Base-by-base conservation (phyloP, 2,888 invertebrate species). In the Sylvicola cinctus region DNA sequence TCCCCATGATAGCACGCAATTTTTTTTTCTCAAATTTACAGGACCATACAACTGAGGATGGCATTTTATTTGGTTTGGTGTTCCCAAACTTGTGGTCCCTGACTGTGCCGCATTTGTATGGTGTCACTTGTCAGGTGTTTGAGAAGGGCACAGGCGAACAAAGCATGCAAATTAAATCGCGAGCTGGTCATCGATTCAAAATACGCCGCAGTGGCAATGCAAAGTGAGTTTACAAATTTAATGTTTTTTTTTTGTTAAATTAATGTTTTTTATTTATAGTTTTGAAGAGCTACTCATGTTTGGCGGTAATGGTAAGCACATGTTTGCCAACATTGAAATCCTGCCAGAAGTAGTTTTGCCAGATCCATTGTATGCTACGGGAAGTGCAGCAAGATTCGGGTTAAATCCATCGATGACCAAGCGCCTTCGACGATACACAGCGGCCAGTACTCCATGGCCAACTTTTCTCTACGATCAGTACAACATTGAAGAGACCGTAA, bases 171-270 rank as follows among this genome's bases (percentile, higher is more conserved):
- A 60, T 77, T 12, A 74, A 74, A 54, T 80, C 81, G 0, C 72
- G 72, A 47, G 81, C 79, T 1, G 55, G 81, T 32, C 83, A 84
- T 49, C 61, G 84, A 38, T 83, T 84, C 50, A 61, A 64, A 45
- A n/a, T n/a, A n/a, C n/a, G n/a, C n/a, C n/a, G n/a, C n/a, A n/a
- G n/a, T n/a, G n/a, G n/a, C n/a, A n/a, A n/a, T n/a, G n/a, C n/a
- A n/a, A n/a, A n/a, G n/a, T n/a, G n/a, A n/a, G n/a, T n/a, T n/a
- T n/a, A n/a, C n/a, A n/a, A n/a, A n/a, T n/a, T n/a, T n/a, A n/a
- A n/a, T n/a, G n/a, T n/a, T n/a, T n/a, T n/a, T n/a, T n/a, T n/a
- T n/a, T n/a, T n/a, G n/a, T n/a, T n/a, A n/a, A n/a, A n/a, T n/a
- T n/a, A n/a, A n/a, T n/a, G n/a, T n/a, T n/a, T n/a, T n/a, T n/a